phyloP scores from a whole-genome alignment of 2,888 invertebrate genomes.

The Lypha dubia region DNA sequence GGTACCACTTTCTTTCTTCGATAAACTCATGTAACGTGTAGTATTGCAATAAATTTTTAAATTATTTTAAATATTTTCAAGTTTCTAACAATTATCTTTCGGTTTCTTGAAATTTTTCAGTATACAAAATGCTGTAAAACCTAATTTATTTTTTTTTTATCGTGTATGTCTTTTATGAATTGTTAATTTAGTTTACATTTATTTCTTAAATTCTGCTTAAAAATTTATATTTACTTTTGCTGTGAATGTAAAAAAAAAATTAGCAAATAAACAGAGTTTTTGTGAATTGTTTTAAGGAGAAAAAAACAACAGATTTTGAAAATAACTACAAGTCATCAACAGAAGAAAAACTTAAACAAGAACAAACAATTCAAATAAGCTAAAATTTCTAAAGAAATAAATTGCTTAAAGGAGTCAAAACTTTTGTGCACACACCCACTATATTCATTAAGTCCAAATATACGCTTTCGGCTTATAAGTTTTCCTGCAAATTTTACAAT shows the following conservation, averaged over 20 bases:
- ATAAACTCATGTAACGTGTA: too few relatives aligned
- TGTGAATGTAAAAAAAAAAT: constrained; percentile 22
- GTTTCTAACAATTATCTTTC: too few relatives aligned
- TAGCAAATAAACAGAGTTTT: constrained; percentile 32
- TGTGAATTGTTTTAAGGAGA: constrained; percentile 20
- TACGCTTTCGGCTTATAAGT: too few relatives aligned
- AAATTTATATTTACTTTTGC: constrained; percentile 26
- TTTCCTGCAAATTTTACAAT: too few relatives aligned
- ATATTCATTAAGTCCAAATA: too few relatives aligned
- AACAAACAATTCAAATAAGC: constrained; percentile 54
- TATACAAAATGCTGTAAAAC: background rate
- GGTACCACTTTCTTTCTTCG: too few relatives aligned
- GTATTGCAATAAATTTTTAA: too few relatives aligned
- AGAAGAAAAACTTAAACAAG: constrained; percentile 50
- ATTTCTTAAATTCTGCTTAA: constrained; percentile 42
- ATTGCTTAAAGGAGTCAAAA: constrained; percentile 17
- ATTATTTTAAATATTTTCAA: background rate
- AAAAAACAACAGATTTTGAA: constrained; percentile 70
- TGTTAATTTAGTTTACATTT: constrained; percentile 57
- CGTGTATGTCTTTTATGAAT: constrained; percentile 51
- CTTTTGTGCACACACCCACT: background rate
- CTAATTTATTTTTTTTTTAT: background rate
- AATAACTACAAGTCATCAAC: constrained; percentile 72
- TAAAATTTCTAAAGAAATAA: constrained; percentile 17
- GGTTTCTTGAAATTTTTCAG: background rate